A percentile compares a stretch with the other conserved stretches of the same genome.
These are phyloP conservation scores for Diaprepes abbreviatus DNA, from an alignment of 2,888 invertebrate genomes.

Conservation along the genomic window DNA sequence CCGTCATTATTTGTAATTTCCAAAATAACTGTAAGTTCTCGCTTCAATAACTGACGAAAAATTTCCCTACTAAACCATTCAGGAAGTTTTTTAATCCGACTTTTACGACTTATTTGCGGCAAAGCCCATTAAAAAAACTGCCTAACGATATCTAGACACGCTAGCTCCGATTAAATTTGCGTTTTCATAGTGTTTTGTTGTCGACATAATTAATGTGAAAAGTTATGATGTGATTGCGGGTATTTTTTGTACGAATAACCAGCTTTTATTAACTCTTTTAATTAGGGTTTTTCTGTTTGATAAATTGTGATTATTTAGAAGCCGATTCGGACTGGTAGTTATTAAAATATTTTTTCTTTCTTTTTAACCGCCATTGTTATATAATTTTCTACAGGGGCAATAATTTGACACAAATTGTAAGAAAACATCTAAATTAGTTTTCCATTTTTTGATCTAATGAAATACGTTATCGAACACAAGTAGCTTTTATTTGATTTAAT, in stretches of 20 bases:
- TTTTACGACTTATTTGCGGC: constrained; percentile 47
- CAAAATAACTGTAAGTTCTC: constrained; percentile 26
- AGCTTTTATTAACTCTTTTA: constrained; percentile 44
- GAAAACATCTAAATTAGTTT: too few relatives aligned
- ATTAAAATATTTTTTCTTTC: not conserved
- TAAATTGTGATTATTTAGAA: constrained; percentile 20
- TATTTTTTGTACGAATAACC: constrained; percentile 37
- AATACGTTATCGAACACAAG: too few relatives aligned
- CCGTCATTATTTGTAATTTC: not conserved
- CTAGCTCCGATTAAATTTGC: constrained; percentile 47
- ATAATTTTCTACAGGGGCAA: too few relatives aligned
- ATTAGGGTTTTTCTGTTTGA: constrained; percentile 34
- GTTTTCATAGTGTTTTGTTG: constrained; percentile 47
- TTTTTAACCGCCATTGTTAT: too few relatives aligned
- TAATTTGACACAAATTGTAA: too few relatives aligned
- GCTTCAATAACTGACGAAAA: constrained; percentile 37
- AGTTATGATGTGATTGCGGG: constrained; percentile 47
- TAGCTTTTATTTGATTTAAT: too few relatives aligned
- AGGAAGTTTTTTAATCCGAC: constrained; percentile 47
- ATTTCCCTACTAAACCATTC: constrained; percentile 30
- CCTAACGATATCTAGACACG: constrained; percentile 46
- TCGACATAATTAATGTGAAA: constrained; percentile 49
- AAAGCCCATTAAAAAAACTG: constrained; percentile 40
- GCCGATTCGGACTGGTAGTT: not conserved
- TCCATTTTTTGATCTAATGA: too few relatives aligned